Evolutionary conservation across 1,140 invertebrate genomes (phyloP), one percentile per base, ranked within the genome.

Genomic region (Drosophila punjabiensis): DNA sequence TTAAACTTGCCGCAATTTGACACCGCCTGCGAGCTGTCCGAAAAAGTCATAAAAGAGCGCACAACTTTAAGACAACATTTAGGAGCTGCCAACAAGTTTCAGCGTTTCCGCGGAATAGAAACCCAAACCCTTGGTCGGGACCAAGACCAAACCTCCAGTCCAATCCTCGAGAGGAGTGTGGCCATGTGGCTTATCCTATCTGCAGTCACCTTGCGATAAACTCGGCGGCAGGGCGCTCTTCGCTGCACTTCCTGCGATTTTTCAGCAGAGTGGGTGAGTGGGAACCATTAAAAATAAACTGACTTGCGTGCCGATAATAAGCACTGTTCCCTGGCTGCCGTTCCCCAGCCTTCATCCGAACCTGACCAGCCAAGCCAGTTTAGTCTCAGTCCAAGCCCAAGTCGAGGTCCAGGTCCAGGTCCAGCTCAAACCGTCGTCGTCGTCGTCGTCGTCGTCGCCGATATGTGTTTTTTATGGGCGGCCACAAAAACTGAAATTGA

Each of bases 231-330:
- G 53, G 74, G 82, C 59, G 56, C 56, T 55, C 68, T 65, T 70
- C 63, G 64, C 66, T 71, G 76, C 84, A 67, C 73, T 79, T 81
- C 79, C 76, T 74, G 71, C 71, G 76, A 47, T 37, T 74, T 52
- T 59, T 71, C 68, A 39, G 37, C 68, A 56, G 81, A 88, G 86
- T 89, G 86, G 86, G 86, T 90, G 86, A 89, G 86, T 89, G 89
- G 91, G 90, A 88, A 92, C 87, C 89, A 92, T 92, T 92, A 92
- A 92, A 92, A 92, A 92, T 92, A 92, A 92, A 92, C 90, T 92
- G 90, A 92, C 89, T 92, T 92, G 89, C 89, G 89, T 92, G 89
- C 85, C 82, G 89, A 92, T 92, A 92, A 92, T 92, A 92, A 82
- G 86, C 86, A 47, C 76, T 69, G 81, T 47, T 59, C 63, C 60